phyloP scores from a whole-genome alignment of 2,888 invertebrate species.

The Drosophila quinaria region DNA sequence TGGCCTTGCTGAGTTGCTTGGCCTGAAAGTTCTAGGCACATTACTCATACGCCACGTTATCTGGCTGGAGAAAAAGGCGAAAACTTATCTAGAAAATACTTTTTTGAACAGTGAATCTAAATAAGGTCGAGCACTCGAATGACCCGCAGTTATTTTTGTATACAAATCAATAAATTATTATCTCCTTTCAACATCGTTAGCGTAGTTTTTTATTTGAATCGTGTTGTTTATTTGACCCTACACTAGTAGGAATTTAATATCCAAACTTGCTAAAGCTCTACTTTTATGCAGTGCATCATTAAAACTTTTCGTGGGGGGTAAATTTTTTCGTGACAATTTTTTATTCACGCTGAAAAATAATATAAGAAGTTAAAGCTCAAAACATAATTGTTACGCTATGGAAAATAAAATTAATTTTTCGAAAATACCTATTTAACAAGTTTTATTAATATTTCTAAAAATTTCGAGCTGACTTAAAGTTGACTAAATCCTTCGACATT shows the following conservation, averaged over 20 bases:
- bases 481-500: background rate
- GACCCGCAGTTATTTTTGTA: background rate
- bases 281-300: background rate
- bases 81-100: background rate
- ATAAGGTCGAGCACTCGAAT: background rate
- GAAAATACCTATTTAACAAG: too few species aligned
- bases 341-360: background rate
- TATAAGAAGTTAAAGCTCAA: background rate
- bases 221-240: background rate
- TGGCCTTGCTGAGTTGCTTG: conserved; percentile 55
- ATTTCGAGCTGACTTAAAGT: background rate
- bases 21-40: conserved; percentile 16
- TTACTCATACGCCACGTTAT: conserved; percentile 61
- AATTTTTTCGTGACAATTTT: background rate
- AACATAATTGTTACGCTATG: background rate
- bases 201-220: background rate
- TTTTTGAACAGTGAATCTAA: background rate
- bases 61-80: background rate
- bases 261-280: background rate
- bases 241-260: background rate
- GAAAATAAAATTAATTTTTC: background rate
- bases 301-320: background rate
- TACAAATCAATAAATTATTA: background rate
- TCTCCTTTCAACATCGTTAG: background rate
- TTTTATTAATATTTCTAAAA: background rate